A percentile compares a stretch with the other conserved stretches of the same genome.
Conservation (phyloP, 1,140 invertebrate species). For the Tetramorium parvispinum region DNA sequence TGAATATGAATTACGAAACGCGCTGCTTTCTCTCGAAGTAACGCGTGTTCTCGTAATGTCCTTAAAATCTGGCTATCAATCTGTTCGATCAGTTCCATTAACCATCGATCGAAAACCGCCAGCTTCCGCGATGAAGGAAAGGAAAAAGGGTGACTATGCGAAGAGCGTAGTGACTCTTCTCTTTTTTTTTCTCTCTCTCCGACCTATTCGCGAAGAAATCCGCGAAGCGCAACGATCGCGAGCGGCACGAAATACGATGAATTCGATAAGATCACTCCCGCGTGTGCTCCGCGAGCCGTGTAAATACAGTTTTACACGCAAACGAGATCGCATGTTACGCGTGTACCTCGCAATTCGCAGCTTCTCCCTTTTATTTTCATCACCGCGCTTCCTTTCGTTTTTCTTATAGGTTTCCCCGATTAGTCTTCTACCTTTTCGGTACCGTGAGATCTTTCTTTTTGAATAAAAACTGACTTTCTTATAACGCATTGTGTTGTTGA, state of each 20-base stretch:
- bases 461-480: not conserved
- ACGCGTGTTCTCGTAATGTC: not conserved
- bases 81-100: not conserved
- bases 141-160: not conserved
- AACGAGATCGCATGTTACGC: conserved; percentile 68
- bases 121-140: not conserved
- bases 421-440: not conserved
- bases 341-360: conserved; percentile 37
- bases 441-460: not conserved
- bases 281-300: conserved; percentile 76
- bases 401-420: conserved; percentile 41
- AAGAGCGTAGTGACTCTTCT: conserved; percentile 36
- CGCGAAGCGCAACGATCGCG: conserved; percentile 46
- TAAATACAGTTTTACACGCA: conserved; percentile 81
- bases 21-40: conserved; percentile 33
- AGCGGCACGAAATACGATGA: conserved; percentile 62
- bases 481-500: not conserved
- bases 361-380: conserved; percentile 64
- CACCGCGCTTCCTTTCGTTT: conserved; percentile 59
- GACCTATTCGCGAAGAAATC: not conserved
- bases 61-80: conserved; percentile 7
- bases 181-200: conserved; percentile 12
- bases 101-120: not conserved
- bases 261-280: conserved; percentile 76
- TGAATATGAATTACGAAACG: conserved; percentile 43